Conservation (phyloP, 2,113 vertebrate species). For the Seriola rivoliana region DNA sequence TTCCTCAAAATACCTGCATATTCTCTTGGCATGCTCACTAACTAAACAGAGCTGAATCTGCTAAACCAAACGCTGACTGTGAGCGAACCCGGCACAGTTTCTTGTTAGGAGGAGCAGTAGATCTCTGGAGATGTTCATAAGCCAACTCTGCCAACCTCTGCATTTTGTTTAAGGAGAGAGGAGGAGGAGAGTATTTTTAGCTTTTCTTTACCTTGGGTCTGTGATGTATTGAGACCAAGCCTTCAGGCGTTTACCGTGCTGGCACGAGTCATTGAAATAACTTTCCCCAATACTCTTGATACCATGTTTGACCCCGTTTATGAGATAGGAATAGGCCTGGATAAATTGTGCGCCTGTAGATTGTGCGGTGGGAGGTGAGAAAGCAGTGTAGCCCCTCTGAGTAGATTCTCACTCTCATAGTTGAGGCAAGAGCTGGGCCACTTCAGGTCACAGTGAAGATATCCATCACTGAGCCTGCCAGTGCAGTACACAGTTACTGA, state of each 20-base stretch:
- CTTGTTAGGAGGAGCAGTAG: slow-evolving; percentile 56
- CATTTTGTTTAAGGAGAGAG: slow-evolving; percentile 67
- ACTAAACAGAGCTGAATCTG: slow-evolving; percentile 62
- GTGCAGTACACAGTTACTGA: slow-evolving; percentile 15
- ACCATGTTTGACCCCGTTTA: slow-evolving; percentile 78
- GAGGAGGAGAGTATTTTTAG: slow-evolving; percentile 76
- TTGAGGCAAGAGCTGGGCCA: slow-evolving; percentile 55
- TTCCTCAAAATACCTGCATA: slow-evolving; percentile 41
- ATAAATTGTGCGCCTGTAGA: slow-evolving; percentile 65
- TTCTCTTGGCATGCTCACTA: slow-evolving; percentile 17
- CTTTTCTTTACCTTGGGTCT: slow-evolving; percentile 70
- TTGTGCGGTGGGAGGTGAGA: slow-evolving; percentile 46
- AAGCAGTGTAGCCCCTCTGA: slow-evolving; percentile 31
- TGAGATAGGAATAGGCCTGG: slow-evolving; percentile 56
- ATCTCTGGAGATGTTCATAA: slow-evolving; percentile 69
- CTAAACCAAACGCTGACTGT: slow-evolving; percentile 55
- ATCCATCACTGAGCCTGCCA: slow-evolving; percentile 63
- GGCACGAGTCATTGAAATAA: slow-evolving; percentile 82
- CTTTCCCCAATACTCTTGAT: slow-evolving; percentile 79
- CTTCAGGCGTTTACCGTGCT: slow-evolving; percentile 69
- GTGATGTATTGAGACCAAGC: slow-evolving; percentile 75
- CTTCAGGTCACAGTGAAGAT: slow-evolving; percentile 61
- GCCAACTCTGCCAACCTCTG: slow-evolving; percentile 66
- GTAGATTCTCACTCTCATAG: slow-evolving; percentile 25
- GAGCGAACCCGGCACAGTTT: slow-evolving; percentile 46